These are phyloP conservation scores for Zygothrica quintamaculata DNA, from an alignment of 2,888 invertebrate genomes.

Conservation along the genomic window DNA sequence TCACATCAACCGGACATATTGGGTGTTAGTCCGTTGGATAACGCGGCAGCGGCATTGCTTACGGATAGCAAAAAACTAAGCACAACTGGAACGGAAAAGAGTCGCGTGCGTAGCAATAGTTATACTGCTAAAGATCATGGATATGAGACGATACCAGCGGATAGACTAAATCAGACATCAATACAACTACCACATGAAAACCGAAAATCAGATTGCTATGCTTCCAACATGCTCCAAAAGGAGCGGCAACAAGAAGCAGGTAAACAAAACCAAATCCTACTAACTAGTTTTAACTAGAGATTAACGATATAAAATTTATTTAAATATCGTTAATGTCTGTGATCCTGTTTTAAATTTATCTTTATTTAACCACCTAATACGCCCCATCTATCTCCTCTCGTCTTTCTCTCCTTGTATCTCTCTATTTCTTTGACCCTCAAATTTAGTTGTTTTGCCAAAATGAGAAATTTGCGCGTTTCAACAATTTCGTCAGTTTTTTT, in stretches of 20 bases:
- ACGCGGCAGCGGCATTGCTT: conserved; percentile 73
- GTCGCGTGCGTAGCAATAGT: conserved; percentile 84
- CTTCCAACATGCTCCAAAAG: conserved; percentile 81
- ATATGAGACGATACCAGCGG: conserved; percentile 86
- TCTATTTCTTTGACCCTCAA: conserved; percentile 18
- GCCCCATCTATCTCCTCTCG: conserved; percentile 61
- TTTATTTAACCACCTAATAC: conserved; percentile 41
- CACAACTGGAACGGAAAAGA: conserved; percentile 85
- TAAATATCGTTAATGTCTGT: conserved; percentile 6
- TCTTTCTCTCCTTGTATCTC: conserved; percentile 64
- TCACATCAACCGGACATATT: conserved; percentile 68
- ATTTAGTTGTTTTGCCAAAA: conserved; percentile 82
- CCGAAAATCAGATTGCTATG: conserved; percentile 84
- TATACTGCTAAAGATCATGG: conserved; percentile 86
- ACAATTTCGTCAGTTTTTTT: conserved; percentile 79
- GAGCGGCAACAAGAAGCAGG: conserved; percentile 82
- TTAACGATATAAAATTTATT: conserved; percentile 7
- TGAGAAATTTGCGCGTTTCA: conserved; percentile 79
- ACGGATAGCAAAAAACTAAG: conserved; percentile 58
- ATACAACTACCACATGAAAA: conserved; percentile 72
- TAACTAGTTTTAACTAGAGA: neutral
- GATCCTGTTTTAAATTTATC: conserved; percentile 12
- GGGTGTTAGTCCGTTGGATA: conserved; percentile 77
- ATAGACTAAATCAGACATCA: conserved; percentile 56
- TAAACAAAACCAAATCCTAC: conserved; percentile 29